Evolutionary conservation across 2,113 vertebrate species (phyloP), one percentile per base, ranked within the genome.

Genomic region (Poicephalus meyeri): DNA sequence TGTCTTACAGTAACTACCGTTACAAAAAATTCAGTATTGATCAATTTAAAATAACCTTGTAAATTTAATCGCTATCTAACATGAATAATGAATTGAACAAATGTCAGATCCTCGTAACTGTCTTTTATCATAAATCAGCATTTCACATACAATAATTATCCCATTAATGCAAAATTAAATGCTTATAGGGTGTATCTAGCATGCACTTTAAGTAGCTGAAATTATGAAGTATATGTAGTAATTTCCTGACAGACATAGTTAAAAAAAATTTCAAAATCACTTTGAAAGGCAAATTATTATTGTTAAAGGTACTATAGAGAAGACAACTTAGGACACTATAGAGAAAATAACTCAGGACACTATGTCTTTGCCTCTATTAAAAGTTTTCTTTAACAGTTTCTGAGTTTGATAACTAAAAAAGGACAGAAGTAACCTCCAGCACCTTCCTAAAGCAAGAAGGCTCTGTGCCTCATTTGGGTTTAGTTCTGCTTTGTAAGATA

Each of bases 1-100:
- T 18, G 21, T 52, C 61, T 53, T 88, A 46, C 4, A 65, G 56
- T 44, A 65, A 72, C 52, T 65, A 83, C 53, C 74, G 64, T 68
- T 89, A 66, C 61, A 87, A 79, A 79, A 88, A 93, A 89, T 39
- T 49, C 83, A 58, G 73, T 65, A 79, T 26, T 3, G 3, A 96
- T 96, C 91, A 96, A 92, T 91, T 93, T 87, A 73, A 92, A 96
- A 85, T 85, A 96, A 95, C 86, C 92, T 96, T 93, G 96, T 93
- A 93, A 94, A 91, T 93, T 94, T 94, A 96, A 96, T 87, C 95
- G 83, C 88, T 92, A 76, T 93, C 83, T 92, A 91, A 85, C 86
- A 76, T 7, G 65, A 91, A 78, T 89, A 95, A 94, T 84, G 83
- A 94, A 97, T 92, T 93, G 93, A 97, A 87, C 93, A 97, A 95